These are phyloP conservation scores for Euwallacea similis DNA, from an alignment of 1,140 invertebrate genomes.

Conservation along the genomic window DNA sequence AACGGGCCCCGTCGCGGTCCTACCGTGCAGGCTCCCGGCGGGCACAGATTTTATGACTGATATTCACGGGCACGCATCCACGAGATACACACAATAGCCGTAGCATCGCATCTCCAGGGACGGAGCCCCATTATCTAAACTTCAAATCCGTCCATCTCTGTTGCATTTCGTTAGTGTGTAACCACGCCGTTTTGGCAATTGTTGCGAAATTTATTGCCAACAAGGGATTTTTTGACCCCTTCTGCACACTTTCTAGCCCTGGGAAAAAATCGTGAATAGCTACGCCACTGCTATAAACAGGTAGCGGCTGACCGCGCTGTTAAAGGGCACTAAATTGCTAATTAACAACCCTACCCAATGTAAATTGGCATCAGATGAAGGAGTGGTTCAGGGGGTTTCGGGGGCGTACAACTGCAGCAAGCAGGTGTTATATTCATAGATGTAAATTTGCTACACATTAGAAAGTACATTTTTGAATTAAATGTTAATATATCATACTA, in stretches of 20 bases:
- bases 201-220: too few species aligned
- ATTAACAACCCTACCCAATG: constrained; percentile 26
- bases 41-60: constrained; percentile 26
- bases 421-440: background rate
- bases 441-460: background rate
- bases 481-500: too few species aligned
- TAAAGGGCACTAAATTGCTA: constrained; percentile 28
- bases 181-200: too few species aligned
- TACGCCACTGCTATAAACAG: constrained; percentile 14
- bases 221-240: too few species aligned
- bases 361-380: constrained; percentile 17
- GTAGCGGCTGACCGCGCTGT: constrained; percentile 13
- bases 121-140: constrained; percentile 2
- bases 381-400: background rate
- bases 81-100: constrained; percentile 13
- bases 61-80: constrained; percentile 24
- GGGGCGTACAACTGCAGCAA: background rate
- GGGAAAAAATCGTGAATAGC: background rate
- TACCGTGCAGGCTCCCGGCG: constrained; percentile 10
- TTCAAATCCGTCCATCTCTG: background rate
- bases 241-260: too few species aligned
- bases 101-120: constrained; percentile 14
- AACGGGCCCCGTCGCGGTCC: constrained; percentile 3
- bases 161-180: too few species aligned
- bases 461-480: too few species aligned